Evolutionary conservation across 2,888 invertebrate genomes (phyloP).

Genomic region (Biston betularia): DNA sequence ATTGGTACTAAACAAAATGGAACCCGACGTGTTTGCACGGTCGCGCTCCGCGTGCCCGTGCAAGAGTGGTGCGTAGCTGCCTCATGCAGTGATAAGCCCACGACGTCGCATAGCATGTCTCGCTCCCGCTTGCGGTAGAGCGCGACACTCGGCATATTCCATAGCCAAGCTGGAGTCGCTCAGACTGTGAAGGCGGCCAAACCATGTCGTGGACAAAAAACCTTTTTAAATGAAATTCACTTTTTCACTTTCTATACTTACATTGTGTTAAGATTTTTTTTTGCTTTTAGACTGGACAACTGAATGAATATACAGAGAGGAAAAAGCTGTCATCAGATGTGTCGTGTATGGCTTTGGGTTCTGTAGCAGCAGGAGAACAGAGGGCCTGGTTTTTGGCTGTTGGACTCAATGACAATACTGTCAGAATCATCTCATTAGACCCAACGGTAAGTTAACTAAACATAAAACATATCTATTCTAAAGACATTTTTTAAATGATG

Average conservation of each 20-base stretch:
- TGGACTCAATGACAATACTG: constrained; percentile 98
- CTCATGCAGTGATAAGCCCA: constrained; percentile 83
- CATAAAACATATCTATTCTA: background rate
- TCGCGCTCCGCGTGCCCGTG: constrained; percentile 60
- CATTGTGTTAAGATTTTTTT: constrained; percentile 32
- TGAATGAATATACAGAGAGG: constrained; percentile 99
- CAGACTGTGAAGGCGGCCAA: constrained; percentile 89
- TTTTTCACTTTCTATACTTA: constrained; percentile 14
- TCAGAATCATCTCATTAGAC: constrained; percentile 98
- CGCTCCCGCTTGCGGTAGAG: constrained; percentile 84
- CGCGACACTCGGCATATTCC: constrained; percentile 89
- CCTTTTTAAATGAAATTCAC: constrained; percentile 14
- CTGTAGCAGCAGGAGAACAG: constrained; percentile 97
- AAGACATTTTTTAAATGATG: constrained; percentile 66
- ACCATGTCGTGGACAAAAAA: constrained; percentile 89
- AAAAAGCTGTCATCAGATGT: constrained; percentile 99
- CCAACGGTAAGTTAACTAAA: constrained; percentile 88
- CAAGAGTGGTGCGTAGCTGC: constrained; percentile 82
- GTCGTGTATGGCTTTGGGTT: constrained; percentile 98
- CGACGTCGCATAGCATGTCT: constrained; percentile 88
- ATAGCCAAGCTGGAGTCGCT: constrained; percentile 90
- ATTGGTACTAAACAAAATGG: no score
- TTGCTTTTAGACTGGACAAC: constrained; percentile 94
- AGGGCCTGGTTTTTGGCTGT: constrained; percentile 98
- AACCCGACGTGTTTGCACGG: constrained; percentile 72